phyloP scores from a whole-genome alignment of 2,888 invertebrate genomes.

The Bhutanitis thaidina region DNA sequence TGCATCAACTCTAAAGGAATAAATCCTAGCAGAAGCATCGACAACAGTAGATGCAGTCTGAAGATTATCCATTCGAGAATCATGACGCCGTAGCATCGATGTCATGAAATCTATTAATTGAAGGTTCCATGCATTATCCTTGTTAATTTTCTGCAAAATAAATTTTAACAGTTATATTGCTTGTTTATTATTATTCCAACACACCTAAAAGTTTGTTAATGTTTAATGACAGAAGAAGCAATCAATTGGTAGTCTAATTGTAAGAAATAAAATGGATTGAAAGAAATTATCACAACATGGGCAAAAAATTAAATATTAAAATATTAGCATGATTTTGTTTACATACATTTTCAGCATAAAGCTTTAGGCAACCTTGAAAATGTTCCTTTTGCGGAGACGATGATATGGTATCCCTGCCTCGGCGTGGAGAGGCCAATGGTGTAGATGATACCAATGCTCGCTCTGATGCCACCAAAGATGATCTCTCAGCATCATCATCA shows the following conservation, averaged over 20 bases:
- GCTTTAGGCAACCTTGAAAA: conserved; percentile 86
- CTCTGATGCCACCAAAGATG: conserved; percentile 68
- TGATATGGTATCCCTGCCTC: conserved; percentile 52
- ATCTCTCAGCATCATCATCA: conserved; percentile 82
- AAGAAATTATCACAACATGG: too few relatives aligned
- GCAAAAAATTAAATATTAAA: too few relatives aligned
- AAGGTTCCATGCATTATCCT: conserved; percentile 93
- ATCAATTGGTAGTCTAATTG: too few relatives aligned
- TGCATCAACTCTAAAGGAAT: conserved; percentile 92
- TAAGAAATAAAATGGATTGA: too few relatives aligned
- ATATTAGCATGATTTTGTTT: too few relatives aligned
- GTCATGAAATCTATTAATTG: conserved; percentile 93
- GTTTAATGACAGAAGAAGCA: too few relatives aligned
- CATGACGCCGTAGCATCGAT: conserved; percentile 85
- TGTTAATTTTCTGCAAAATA: conserved; percentile 88
- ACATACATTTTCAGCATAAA: conserved; percentile 88
- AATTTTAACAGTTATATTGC: too few relatives aligned
- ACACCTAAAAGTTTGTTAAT: too few relatives aligned
- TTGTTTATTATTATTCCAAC: too few relatives aligned
- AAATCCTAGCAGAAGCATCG: conserved; percentile 94
- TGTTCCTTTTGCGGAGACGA: conserved; percentile 83
- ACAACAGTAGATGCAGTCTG: conserved; percentile 92
- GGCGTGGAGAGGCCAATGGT: conserved; percentile 47
- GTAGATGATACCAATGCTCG: conserved; percentile 59
- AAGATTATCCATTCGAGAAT: conserved; percentile 84